Percentiles rank a stretch among this genome's conserved stretches.
Conservation (phyloP, 2,797 vertebrate genomes). For the Neostethus bicornis region DNA sequence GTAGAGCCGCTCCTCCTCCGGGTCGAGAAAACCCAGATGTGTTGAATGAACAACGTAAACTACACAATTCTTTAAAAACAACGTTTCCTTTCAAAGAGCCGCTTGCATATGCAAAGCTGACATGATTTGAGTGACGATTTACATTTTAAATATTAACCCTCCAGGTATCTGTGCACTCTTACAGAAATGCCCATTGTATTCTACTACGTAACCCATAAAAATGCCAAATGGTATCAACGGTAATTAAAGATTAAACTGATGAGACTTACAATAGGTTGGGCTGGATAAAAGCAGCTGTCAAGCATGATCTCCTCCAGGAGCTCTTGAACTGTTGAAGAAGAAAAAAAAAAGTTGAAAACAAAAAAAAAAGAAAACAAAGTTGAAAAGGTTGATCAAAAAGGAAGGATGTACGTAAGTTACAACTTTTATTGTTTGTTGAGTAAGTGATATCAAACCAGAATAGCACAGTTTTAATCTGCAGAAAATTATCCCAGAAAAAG, state of each 20-base stretch:
- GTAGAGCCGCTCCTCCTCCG: too few relatives aligned
- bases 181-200: neutral
- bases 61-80: constrained; percentile 2
- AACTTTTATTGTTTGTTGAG: constrained; percentile 38
- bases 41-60: constrained; percentile 1
- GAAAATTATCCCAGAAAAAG: constrained; percentile 45
- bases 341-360: constrained; percentile 38
- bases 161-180: neutral
- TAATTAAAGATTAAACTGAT: too few relatives aligned
- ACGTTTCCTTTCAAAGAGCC: neutral
- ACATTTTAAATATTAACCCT: neutral
- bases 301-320: constrained; percentile 88
- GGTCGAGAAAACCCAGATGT: too few relatives aligned
- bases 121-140: constrained; percentile 2
- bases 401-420: constrained; percentile 21
- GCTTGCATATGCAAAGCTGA: constrained; percentile 7
- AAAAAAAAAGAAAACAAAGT: constrained; percentile 36
- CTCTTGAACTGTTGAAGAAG: constrained; percentile 84
- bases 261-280: constrained; percentile 86
- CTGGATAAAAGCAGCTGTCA: constrained; percentile 83
- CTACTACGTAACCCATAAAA: too few relatives aligned
- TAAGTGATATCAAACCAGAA: constrained; percentile 34
- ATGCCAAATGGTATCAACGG: too few relatives aligned
- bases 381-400: constrained; percentile 21
- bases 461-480: constrained; percentile 30